Evolutionary conservation across 2,797 vertebrate genomes (phyloP).

Genomic region (Fistularia commersonii): DNA sequence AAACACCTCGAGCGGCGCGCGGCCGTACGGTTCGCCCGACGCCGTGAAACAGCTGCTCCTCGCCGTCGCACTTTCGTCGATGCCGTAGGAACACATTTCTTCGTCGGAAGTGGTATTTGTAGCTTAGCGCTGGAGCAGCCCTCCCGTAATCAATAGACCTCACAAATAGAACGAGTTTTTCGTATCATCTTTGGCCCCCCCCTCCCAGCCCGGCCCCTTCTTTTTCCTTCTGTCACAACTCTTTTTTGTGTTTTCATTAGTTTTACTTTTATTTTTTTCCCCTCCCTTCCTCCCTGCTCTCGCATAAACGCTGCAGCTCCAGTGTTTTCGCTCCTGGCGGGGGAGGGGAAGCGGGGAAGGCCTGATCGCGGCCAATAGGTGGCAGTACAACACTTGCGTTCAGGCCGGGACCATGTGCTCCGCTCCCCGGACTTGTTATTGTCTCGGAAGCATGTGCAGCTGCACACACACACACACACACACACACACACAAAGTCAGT

Average conservation of each 20-base stretch:
- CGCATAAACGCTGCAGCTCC: constrained; percentile 8
- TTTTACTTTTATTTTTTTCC: background rate
- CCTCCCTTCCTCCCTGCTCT: background rate
- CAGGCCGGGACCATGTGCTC: constrained; percentile 42
- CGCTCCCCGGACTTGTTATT: constrained; percentile 48
- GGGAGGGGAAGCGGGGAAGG: constrained; percentile 42
- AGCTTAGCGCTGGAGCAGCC: too few relatives aligned
- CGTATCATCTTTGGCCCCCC: too few relatives aligned
- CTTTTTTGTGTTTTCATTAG: background rate
- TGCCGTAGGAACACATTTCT: too few relatives aligned
- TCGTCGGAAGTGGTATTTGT: too few relatives aligned
- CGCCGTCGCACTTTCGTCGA: too few relatives aligned
- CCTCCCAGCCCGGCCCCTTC: background rate
- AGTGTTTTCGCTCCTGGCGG: constrained; percentile 41
- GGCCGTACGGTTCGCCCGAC: too few relatives aligned
- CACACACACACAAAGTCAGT: background rate
- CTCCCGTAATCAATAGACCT: too few relatives aligned
- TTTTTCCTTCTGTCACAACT: constrained; percentile 11
- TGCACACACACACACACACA: constrained; percentile 3
- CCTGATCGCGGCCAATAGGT: constrained; percentile 62
- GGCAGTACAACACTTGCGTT: constrained; percentile 66
- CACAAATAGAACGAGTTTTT: too few relatives aligned
- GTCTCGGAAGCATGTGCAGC: constrained; percentile 36
- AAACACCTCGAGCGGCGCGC: too few relatives aligned
- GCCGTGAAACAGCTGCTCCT: too few relatives aligned